Conservation (phyloP, 2,888 invertebrate species). For the Candidula unifasciata region DNA sequence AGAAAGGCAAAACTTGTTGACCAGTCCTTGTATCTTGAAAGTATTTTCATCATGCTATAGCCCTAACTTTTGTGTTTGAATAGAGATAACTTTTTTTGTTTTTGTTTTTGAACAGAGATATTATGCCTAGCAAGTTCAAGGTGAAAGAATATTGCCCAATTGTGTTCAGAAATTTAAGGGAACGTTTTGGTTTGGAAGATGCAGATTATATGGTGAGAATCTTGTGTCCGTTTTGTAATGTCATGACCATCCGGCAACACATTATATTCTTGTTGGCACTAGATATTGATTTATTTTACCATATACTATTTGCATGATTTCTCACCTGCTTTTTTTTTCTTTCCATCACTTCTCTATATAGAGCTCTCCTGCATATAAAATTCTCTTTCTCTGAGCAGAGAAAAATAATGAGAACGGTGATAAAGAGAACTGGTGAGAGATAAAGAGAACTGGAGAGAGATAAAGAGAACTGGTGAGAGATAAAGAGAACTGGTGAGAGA, state of each 20-base stretch:
- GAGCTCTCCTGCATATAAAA: no score
- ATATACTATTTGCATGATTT: no score
- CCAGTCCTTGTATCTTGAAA: no score
- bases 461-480: no score
- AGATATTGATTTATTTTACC: neutral
- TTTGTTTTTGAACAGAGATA: slow-evolving; percentile 87
- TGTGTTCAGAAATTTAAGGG: slow-evolving; percentile 97
- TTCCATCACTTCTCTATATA: no score
- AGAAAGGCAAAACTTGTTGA: no score
- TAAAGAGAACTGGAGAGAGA: no score
- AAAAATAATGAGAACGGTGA: no score
- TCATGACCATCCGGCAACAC: neutral
- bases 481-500: no score
- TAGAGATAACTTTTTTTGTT: neutral
- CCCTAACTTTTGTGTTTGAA: neutral
- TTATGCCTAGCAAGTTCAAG: slow-evolving; percentile 99
- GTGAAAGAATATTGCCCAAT: slow-evolving; percentile 99
- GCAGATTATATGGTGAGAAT: slow-evolving; percentile 92
- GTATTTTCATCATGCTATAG: neutral
- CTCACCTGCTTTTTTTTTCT: no score
- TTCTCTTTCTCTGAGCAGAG: no score
- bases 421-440: no score
- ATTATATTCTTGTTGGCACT: neutral
- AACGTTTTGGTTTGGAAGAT: slow-evolving; percentile 97
- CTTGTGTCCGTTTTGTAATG: neutral